Evolutionary conservation across 2,888 invertebrate species (phyloP), one percentile per base, ranked within the genome.

Genomic region (Campaea margaritaria): DNA sequence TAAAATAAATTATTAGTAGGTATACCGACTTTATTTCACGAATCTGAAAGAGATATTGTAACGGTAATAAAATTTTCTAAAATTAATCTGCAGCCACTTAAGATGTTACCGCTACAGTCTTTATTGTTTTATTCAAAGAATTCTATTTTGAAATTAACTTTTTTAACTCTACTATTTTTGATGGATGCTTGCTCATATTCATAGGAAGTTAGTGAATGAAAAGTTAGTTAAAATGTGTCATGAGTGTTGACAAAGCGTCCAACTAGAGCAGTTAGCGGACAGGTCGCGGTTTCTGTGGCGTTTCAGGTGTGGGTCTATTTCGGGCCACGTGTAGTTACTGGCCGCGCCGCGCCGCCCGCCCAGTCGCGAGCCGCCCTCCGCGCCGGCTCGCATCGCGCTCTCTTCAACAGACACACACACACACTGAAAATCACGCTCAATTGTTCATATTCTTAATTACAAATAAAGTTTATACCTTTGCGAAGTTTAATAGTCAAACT

Each of bases 251-350:
- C 85, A 86, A 84, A 85, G 77, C 81, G 77, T 77, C 79, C 68
- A 80, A 80, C 70, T 79, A 73, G 74, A 76, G 64, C 73, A 73
- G 85, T 83, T 83, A 80, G 76, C 76, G 77, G 73, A 75, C 76
- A 83, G 86, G 86, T 85, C 81, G 82, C 80, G 82, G 83, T 79
- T 77, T 73, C 72, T 78, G 81, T 70, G 74, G 75, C 82, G 81
- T 75, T 86, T 87, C 91, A 91, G 91, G 93, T 91, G 89, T 83
- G 84, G 78, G 74, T 85, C 87, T 92, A 91, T 91, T 92, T 92
- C 82, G 79, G 88, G 79, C 70, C 75, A 75, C 72, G 72, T 75
- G 74, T 73, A 71, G 68, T 67, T 60, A 70, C 74, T 68, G 73
- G 68, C 74, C 76, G 75, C 67, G 76, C 84, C 85, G 86, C 43